Conservation (phyloP, 1,140 invertebrate species). For the Lithobius niger region DNA sequence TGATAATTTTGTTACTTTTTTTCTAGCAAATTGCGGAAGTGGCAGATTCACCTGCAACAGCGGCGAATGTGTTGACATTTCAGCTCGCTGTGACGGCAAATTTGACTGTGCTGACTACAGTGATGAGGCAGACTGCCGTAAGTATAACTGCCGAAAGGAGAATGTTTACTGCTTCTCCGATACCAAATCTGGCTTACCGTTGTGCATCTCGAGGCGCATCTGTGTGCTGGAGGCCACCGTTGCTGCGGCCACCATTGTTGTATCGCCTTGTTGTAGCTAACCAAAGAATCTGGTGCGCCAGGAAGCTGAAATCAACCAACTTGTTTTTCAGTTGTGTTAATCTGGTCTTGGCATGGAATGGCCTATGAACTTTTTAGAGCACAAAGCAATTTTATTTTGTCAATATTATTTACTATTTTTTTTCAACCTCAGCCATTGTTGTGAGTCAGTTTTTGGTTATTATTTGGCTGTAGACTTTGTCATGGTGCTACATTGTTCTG, state of each 20-base stretch:
- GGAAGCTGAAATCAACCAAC: no score
- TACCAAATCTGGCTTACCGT: background rate
- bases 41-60: conserved; percentile 48
- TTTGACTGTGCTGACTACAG: conserved; percentile 82
- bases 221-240: conserved; percentile 1
- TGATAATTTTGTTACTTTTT: no score
- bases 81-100: conserved; percentile 65
- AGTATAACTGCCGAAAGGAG: conserved; percentile 12
- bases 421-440: no score
- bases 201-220: background rate
- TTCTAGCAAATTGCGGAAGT: no score
- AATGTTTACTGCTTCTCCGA: background rate
- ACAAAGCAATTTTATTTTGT: no score
- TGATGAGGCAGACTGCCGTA: conserved; percentile 70
- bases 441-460: no score
- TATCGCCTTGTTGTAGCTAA: background rate
- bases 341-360: no score
- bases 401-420: no score
- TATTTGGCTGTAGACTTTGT: no score
- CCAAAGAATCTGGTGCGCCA: conserved; percentile 1
- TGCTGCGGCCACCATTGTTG: conserved; percentile 1
- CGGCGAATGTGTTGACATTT: conserved; percentile 48
- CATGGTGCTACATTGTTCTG: no score
- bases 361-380: no score
- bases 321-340: no score